Evolutionary conservation across 2,888 invertebrate species (phyloP), one percentile per base, ranked within the genome.

Genomic region (Pemphredon lugubris): DNA sequence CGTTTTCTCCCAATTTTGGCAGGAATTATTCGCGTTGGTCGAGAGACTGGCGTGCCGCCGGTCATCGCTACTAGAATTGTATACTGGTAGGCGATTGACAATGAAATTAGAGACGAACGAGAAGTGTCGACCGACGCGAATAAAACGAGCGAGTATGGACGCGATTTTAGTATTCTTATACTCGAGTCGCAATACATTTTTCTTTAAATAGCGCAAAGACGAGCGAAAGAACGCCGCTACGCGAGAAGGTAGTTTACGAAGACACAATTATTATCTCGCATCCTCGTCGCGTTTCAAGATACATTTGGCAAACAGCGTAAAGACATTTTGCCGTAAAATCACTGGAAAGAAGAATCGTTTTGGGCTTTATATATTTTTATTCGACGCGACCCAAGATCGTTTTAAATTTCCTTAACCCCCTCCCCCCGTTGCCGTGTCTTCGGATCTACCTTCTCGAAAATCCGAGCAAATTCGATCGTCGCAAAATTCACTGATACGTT

Each of bases 171-270:
- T n/a, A n/a, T n/a, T n/a, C n/a, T n/a, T n/a, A n/a, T n/a, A n/a
- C n/a, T n/a, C n/a, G n/a, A n/a, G n/a, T n/a, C n/a, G n/a, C n/a
- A n/a, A n/a, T n/a, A n/a, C n/a, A n/a, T n/a, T n/a, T n/a, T n/a
- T n/a, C n/a, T n/a, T n/a, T n/a, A n/a, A n/a, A n/a, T n/a, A 34
- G 23, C 53, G 47, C 53, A 20, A 23, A 13, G 30, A 13, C 0
- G 18, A n/a, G 21, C 11, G 21, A n/a, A 23, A 34, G 69, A 51
- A 69, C 54, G 69, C 26, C 39, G 7, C 13, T 11, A 16, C 32
- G 9, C 32, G 16, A 0, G 2, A 32, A 14, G 42, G 11, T 32
- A 44, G 7, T 45, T 44, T 14, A 32, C 64, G 50, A 51, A 18
- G 44, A 37, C 16, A 30, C 5, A 9, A 16, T 7, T 4, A 40